These are phyloP conservation scores for Calliopsis andreniformis DNA, from an alignment of 1,140 invertebrate genomes.

Conservation along the genomic window DNA sequence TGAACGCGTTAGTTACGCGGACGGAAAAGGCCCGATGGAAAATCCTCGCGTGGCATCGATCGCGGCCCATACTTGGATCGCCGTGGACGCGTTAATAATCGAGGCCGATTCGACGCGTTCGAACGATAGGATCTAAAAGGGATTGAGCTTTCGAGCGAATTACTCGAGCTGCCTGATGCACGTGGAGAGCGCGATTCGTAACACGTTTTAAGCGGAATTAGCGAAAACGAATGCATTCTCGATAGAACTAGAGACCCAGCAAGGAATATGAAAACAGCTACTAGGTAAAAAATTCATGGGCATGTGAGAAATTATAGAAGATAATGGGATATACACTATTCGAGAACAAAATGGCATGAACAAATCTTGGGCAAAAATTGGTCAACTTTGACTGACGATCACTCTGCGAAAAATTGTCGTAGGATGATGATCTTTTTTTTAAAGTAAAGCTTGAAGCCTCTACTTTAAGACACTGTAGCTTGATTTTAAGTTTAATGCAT, in stretches of 20 bases:
- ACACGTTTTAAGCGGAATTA: conserved; percentile 67
- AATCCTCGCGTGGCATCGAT: conserved; percentile 11
- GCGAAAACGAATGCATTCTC: conserved; percentile 49
- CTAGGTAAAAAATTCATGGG: too few relatives aligned
- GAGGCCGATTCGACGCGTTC: conserved; percentile 8
- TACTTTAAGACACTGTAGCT: too few relatives aligned
- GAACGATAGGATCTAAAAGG: conserved; percentile 10
- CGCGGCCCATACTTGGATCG: conserved; percentile 5
- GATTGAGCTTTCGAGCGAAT: not conserved
- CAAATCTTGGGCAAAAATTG: too few relatives aligned
- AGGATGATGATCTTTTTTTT: too few relatives aligned
- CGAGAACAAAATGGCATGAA: too few relatives aligned
- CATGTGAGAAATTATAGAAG: too few relatives aligned
- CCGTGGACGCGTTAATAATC: conserved; percentile 26
- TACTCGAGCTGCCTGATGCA: not conserved
- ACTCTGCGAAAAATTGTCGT: too few relatives aligned
- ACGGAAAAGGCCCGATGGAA: not conserved
- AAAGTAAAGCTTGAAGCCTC: too few relatives aligned
- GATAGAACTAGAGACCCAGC: too few relatives aligned
- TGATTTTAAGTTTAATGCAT: too few relatives aligned
- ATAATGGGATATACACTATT: too few relatives aligned
- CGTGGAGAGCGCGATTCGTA: conserved; percentile 57
- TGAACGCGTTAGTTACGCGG: not conserved
- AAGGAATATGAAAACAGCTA: not conserved
- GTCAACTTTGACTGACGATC: too few relatives aligned